Evolutionary conservation across 1,140 invertebrate species (phyloP).

Genomic region (Listronotus oregonensis): DNA sequence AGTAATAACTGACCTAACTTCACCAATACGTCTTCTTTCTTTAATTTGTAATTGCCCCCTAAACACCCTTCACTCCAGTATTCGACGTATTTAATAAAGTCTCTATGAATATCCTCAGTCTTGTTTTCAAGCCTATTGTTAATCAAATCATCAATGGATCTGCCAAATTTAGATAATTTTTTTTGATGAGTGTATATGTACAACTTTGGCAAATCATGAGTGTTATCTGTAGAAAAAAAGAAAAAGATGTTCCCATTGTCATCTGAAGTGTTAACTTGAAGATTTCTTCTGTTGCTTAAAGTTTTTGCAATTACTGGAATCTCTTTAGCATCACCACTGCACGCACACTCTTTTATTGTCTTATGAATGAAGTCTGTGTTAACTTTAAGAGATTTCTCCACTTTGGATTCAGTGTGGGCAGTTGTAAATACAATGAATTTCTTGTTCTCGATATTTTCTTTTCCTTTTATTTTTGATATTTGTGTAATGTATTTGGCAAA

Average conservation of each 20-base stretch:
- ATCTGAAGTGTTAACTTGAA: conserved; percentile 24
- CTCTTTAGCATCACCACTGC: neutral
- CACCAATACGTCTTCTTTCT: conserved; percentile 32
- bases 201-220: conserved; percentile 14
- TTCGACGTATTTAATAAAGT: conserved; percentile 20
- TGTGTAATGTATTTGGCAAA: conserved; percentile 13
- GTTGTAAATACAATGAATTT: conserved; percentile 32
- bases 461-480: neutral
- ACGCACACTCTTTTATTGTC: neutral
- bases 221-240: conserved; percentile 20
- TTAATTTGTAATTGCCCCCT: conserved; percentile 30
- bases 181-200: conserved; percentile 28
- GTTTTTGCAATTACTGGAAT: conserved; percentile 2
- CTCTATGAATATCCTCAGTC: conserved; percentile 8
- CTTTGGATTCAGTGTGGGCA: neutral
- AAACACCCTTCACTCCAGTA: conserved; percentile 24
- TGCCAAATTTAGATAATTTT: conserved; percentile 14
- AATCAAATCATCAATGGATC: conserved; percentile 11
- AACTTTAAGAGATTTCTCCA: neutral
- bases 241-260: conserved; percentile 28
- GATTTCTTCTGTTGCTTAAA: conserved; percentile 18
- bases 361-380: conserved; percentile 2
- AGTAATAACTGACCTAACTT: conserved; percentile 27
- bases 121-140: neutral
- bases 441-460: neutral